These are phyloP conservation scores for Auanema sp. DNA, from an alignment of 2,888 invertebrate genomes.

Conservation along the genomic window DNA sequence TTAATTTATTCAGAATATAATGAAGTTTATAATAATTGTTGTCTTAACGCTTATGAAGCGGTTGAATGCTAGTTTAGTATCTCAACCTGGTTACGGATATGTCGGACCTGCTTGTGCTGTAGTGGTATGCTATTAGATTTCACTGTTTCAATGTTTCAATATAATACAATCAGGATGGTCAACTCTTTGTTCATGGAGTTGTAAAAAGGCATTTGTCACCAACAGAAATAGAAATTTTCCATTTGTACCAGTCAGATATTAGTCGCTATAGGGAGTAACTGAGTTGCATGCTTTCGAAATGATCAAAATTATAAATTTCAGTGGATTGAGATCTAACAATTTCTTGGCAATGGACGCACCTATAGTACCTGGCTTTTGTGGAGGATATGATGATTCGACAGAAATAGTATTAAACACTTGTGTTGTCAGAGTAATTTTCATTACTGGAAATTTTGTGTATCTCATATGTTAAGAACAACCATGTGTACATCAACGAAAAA, in stretches of 20 bases:
- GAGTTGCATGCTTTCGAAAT: neutral
- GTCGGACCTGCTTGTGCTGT: slow-evolving; percentile 45
- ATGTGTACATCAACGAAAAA: slow-evolving; percentile 40
- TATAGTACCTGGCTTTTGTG: slow-evolving; percentile 38
- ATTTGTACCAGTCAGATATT: slow-evolving; percentile 31
- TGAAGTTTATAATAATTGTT: too few species aligned
- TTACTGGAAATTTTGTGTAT: neutral
- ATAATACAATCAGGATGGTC: slow-evolving; percentile 29
- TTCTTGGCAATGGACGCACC: slow-evolving; percentile 23
- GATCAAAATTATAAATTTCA: neutral
- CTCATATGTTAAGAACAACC: slow-evolving; percentile 28
- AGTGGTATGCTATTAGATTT: slow-evolving; percentile 27
- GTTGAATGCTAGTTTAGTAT: neutral
- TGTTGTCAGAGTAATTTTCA: slow-evolving; percentile 34
- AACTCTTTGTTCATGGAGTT: slow-evolving; percentile 41
- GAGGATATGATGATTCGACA: slow-evolving; percentile 39
- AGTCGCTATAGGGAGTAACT: slow-evolving; percentile 37
- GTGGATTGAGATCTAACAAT: neutral
- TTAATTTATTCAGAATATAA: too few species aligned
- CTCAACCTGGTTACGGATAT: slow-evolving; percentile 65
- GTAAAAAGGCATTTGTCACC: slow-evolving; percentile 26
- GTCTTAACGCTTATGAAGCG: too few species aligned
- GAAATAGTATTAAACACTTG: slow-evolving; percentile 40
- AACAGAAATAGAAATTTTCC: slow-evolving; percentile 31
- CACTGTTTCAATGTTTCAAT: neutral